phyloP scores from a whole-genome alignment of 2,113 vertebrate genomes.

The Chinchilla lanigera region DNA sequence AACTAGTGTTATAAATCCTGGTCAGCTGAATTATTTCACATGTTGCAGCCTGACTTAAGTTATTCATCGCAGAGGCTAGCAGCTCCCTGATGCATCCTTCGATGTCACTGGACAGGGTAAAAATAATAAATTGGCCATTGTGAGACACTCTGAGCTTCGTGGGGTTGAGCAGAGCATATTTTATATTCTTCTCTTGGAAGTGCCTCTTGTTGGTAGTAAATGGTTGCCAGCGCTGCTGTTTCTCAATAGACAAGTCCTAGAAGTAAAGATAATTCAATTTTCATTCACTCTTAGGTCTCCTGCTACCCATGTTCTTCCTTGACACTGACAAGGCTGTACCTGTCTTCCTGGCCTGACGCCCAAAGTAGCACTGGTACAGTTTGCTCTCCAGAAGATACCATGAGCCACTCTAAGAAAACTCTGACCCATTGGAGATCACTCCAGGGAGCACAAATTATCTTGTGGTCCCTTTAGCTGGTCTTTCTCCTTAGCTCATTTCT shows the following conservation, averaged over 20 bases:
- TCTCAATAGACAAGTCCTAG: constrained; percentile 82
- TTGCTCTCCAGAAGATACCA: constrained; percentile 51
- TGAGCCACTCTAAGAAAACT: constrained; percentile 68
- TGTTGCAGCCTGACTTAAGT: constrained; percentile 85
- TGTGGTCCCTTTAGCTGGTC: neutral
- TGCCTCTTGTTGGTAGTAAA: constrained; percentile 89
- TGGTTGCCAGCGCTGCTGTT: constrained; percentile 83
- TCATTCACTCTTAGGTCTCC: constrained; percentile 73
- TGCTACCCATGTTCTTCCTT: constrained; percentile 73
- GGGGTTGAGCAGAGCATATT: constrained; percentile 81
- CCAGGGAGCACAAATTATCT: constrained; percentile 50
- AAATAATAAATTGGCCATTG: constrained; percentile 88
- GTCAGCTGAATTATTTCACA: constrained; percentile 87
- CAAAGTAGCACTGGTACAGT: constrained; percentile 28
- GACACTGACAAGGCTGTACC: constrained; percentile 67
- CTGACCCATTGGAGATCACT: constrained; percentile 39
- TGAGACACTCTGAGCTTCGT: constrained; percentile 82
- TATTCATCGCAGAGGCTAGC: constrained; percentile 86
- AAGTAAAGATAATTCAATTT: constrained; percentile 80
- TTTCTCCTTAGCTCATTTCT: constrained; percentile 52
- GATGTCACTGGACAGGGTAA: constrained; percentile 84
- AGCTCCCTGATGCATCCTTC: constrained; percentile 87
- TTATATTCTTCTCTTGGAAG: constrained; percentile 85
- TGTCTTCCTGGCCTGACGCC: constrained; percentile 67
- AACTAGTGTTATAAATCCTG: constrained; percentile 87